Evolutionary conservation across 1,140 invertebrate genomes (phyloP).

Genomic region (Pseudoatta argentina): DNA sequence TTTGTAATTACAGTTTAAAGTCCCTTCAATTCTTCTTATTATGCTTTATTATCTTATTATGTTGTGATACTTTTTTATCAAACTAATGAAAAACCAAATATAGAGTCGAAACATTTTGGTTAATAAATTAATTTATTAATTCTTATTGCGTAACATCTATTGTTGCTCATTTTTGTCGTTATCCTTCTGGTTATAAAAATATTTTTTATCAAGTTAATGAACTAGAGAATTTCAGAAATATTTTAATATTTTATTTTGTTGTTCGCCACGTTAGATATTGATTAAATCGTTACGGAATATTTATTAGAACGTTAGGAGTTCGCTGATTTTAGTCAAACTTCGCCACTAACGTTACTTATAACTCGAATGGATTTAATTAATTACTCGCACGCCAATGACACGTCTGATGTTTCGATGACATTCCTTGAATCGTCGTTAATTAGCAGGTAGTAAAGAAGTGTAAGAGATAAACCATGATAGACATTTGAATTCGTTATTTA

Average conservation of each 20-base stretch:
- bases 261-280: not conserved
- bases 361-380: constrained; percentile 40
- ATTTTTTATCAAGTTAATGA: not conserved
- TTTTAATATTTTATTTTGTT: constrained; percentile 1
- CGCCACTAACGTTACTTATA: constrained; percentile 2
- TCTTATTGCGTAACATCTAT: too few species aligned
- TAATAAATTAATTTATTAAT: too few species aligned
- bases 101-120: too few species aligned
- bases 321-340: not conserved
- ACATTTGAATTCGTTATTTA: constrained; percentile 21
- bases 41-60: too few species aligned
- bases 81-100: too few species aligned
- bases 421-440: constrained; percentile 18
- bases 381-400: not conserved
- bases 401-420: not conserved
- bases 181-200: too few species aligned
- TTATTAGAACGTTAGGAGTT: constrained; percentile 17
- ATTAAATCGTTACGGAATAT: constrained; percentile 27
- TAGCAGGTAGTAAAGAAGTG: not conserved
- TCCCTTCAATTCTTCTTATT: too few species aligned
- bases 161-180: too few species aligned
- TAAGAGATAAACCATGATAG: constrained; percentile 25
- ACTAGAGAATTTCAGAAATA: not conserved
- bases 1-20: too few species aligned
- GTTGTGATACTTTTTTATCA: too few species aligned